Evolutionary conservation across 1,140 invertebrate genomes (phyloP).

Genomic region (Sycophaga agraensis): DNA sequence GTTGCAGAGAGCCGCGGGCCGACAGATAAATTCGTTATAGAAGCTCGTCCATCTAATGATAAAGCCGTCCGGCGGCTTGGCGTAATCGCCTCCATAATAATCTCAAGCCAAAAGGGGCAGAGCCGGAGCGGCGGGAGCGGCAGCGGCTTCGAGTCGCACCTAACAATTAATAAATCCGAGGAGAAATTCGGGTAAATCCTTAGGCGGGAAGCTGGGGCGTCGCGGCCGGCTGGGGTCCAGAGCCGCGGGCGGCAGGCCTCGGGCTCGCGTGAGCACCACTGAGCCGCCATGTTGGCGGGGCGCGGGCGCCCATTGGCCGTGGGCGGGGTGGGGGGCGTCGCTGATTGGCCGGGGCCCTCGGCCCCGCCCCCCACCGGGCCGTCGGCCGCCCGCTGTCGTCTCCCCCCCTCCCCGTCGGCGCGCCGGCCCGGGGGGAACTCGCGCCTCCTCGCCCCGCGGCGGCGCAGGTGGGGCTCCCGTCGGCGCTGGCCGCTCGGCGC

Average conservation of each 20-base stretch:
- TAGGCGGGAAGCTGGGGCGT: too few relatives aligned
- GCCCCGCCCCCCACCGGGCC: slow-evolving; percentile 27
- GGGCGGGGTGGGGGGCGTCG: background rate
- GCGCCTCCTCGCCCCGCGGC: slow-evolving; percentile 35
- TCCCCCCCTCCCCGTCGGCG: background rate
- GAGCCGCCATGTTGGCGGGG: slow-evolving; percentile 49
- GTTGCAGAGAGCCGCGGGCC: too few relatives aligned
- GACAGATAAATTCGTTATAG: too few relatives aligned
- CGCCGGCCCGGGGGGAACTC: slow-evolving; percentile 1
- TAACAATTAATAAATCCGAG: slow-evolving; percentile 24
- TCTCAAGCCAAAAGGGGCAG: too few relatives aligned
- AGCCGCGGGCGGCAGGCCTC: background rate
- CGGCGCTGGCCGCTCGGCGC: slow-evolving; percentile 32
- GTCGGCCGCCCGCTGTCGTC: slow-evolving; percentile 4
- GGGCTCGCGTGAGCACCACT: slow-evolving; percentile 46
- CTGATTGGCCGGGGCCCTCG: slow-evolving; percentile 33
- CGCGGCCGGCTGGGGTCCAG: too few relatives aligned
- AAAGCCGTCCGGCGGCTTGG: too few relatives aligned
- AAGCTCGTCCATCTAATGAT: background rate
- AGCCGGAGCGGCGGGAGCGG: too few relatives aligned
- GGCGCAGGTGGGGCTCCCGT: slow-evolving; percentile 8
- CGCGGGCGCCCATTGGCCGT: slow-evolving; percentile 35
- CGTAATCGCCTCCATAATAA: too few relatives aligned
- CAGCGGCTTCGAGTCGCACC: background rate
- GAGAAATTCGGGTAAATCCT: slow-evolving; percentile 10